Evolutionary conservation across 2,888 invertebrate species (phyloP), one percentile per base, ranked within the genome.

Genomic region (Sphaerolaimus hirsutus): DNA sequence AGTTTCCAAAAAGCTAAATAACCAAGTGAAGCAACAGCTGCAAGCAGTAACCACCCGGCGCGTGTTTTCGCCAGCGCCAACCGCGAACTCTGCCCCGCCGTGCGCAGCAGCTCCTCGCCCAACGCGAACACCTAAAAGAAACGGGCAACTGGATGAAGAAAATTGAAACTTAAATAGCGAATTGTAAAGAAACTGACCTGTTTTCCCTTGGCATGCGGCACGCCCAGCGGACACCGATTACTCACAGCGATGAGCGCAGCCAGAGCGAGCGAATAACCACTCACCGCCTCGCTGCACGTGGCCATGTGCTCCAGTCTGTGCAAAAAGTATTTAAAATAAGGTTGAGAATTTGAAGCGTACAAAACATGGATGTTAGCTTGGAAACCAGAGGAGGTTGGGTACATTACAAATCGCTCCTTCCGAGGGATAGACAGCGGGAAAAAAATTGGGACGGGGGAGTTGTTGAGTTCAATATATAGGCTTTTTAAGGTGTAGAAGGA

Each of bases 41-140:
- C 89, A 55, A 97, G 82, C 38, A 97, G 71, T 42, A 91, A 72
- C 97, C 97, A 97, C 26, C 93, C 93, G 32, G 91, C 89, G 64
- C 87, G 86, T 1, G 91, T 89, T 59, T 91, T 74, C 55, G 87
- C 84, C 50, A 89, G 73, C 1, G 91, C 89, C 47, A 97, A 72
- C 44, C 91, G 74, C 64, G 86, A 86, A 66, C 87, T 93, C 68
- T 93, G 91, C 58, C 83, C 84, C 1, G 97, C 93, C 50, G 89
- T 87, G 51, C 91, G 73, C 42, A 97, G 68, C 54, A 97, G 68
- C 63, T 97, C 93, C 68, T 97, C 93, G 1, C 91, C 97, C 5
- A 86, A 81, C 62, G 83, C 84, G 66, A 97, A 93, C 35, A 93
- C 83, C 50, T 75, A 71, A 72, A 74, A 56, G 21, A 56, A 54